These are phyloP conservation scores for Amyelois transitella DNA, from an alignment of 1,140 invertebrate species.

Conservation along the genomic window DNA sequence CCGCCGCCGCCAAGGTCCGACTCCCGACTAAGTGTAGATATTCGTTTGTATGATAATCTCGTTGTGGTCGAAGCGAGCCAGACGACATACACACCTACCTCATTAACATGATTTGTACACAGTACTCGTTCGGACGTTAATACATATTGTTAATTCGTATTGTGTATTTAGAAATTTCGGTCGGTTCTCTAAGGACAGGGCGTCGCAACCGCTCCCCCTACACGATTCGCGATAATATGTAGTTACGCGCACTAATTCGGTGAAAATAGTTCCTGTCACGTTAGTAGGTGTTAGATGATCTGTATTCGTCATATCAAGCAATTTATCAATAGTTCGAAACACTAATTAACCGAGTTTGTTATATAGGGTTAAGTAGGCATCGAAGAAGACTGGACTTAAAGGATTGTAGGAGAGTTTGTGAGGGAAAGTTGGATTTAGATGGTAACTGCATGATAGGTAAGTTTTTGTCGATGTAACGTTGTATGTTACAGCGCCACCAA, in stretches of 20 bases:
- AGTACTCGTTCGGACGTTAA: not conserved
- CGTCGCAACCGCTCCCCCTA: not conserved
- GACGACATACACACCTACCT: slow-evolving; percentile 3
- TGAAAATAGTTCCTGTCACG: not conserved
- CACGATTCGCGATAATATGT: not conserved
- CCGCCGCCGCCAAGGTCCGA: not conserved
- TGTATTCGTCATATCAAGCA: not conserved
- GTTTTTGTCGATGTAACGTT: not conserved
- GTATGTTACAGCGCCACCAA: not conserved
- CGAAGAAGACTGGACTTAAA: slow-evolving; percentile 49
- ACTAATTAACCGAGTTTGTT: not conserved
- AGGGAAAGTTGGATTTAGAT: slow-evolving; percentile 12
- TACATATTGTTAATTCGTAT: not conserved
- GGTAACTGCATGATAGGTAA: slow-evolving; percentile 26
- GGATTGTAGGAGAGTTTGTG: slow-evolving; percentile 21
- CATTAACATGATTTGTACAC: not conserved
- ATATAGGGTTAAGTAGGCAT: slow-evolving; percentile 41
- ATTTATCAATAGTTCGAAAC: not conserved
- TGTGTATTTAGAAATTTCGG: not conserved
- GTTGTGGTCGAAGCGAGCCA: not conserved
- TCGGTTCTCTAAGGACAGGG: not conserved
- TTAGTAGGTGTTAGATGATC: not conserved
- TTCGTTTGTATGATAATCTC: not conserved
- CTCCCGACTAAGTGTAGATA: not conserved
- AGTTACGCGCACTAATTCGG: not conserved